These are phyloP conservation scores for Campopleginae sp. DNA, from an alignment of 2,888 invertebrate genomes.

Conservation along the genomic window DNA sequence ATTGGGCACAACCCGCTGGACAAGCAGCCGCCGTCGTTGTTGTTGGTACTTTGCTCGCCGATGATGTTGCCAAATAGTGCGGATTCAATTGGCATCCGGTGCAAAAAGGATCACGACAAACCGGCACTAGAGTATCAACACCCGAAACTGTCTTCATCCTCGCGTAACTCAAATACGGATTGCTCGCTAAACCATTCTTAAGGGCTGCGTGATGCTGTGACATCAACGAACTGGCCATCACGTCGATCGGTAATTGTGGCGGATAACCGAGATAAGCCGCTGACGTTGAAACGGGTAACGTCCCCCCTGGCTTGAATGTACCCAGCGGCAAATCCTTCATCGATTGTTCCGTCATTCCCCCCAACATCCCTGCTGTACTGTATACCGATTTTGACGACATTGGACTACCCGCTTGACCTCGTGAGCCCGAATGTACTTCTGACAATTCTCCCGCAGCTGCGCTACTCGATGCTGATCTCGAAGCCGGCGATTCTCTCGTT, in stretches of 20 bases:
- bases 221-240: slow-evolving; percentile 91
- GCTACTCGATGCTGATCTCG: slow-evolving; percentile 79
- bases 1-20: slow-evolving; percentile 95
- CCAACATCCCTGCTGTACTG: slow-evolving; percentile 85
- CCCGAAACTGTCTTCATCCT: slow-evolving; percentile 91
- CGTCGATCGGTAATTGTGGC: slow-evolving; percentile 89
- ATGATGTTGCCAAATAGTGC: slow-evolving; percentile 87
- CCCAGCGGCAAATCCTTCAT: slow-evolving; percentile 88
- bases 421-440: slow-evolving; percentile 56
- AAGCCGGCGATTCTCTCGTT: slow-evolving; percentile 78
- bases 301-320: slow-evolving; percentile 87
- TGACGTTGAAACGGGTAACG: slow-evolving; percentile 84
- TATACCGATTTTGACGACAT: slow-evolving; percentile 78
- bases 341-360: slow-evolving; percentile 88
- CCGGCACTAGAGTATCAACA: slow-evolving; percentile 88
- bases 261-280: slow-evolving; percentile 88
- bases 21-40: slow-evolving; percentile 90
- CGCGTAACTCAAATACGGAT: slow-evolving; percentile 94
- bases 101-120: slow-evolving; percentile 96
- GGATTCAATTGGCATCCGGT: slow-evolving; percentile 95
- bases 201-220: slow-evolving; percentile 91
- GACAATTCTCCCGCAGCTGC: slow-evolving; percentile 51
- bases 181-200: slow-evolving; percentile 88
- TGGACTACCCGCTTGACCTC: slow-evolving; percentile 70
- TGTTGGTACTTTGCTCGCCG: slow-evolving; percentile 89